A percentile compares a stretch with the other conserved stretches of the same genome.
phyloP scores from a whole-genome alignment of 2,888 invertebrate species.

The Melanchra persicariae region DNA sequence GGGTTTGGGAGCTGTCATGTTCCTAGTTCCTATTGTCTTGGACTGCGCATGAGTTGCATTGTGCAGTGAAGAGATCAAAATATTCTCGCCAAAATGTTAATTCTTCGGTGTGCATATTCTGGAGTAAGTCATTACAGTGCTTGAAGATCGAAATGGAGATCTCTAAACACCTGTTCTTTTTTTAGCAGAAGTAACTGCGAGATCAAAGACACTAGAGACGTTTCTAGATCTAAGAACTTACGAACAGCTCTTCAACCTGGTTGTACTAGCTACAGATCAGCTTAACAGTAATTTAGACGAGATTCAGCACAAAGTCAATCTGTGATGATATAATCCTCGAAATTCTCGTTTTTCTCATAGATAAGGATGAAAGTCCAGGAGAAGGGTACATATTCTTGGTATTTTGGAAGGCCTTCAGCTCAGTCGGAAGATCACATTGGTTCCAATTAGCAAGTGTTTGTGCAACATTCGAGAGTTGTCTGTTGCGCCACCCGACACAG shows the following conservation, averaged over 20 bases:
- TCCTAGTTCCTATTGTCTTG: constrained; percentile 27
- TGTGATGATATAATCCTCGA: background rate
- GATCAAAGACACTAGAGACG: background rate
- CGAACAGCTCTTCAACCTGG: background rate
- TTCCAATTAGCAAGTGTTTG: constrained; percentile 65
- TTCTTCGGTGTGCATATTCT: background rate
- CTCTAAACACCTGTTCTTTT: constrained; percentile 3
- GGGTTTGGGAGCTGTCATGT: constrained; percentile 14
- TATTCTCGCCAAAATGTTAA: background rate
- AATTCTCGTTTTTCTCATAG: background rate
- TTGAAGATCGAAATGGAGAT: background rate
- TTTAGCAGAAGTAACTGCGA: background rate
- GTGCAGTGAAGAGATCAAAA: background rate
- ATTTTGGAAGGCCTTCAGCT: constrained; percentile 17
- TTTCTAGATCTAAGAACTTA: constrained; percentile 27
- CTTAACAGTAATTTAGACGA: background rate
- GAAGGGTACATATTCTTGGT: background rate
- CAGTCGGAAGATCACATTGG: constrained; percentile 61
- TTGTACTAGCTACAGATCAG: too few species aligned
- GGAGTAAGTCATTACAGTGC: background rate
- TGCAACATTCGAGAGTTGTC: constrained; percentile 71
- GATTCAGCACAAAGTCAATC: background rate
- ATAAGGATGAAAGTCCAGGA: background rate
- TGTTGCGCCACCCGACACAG: constrained; percentile 75
- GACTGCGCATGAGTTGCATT: constrained; percentile 32